Evolutionary conservation across 2,888 invertebrate genomes (phyloP), one percentile per base, ranked within the genome.

Genomic region (Eupithecia subumbrata): DNA sequence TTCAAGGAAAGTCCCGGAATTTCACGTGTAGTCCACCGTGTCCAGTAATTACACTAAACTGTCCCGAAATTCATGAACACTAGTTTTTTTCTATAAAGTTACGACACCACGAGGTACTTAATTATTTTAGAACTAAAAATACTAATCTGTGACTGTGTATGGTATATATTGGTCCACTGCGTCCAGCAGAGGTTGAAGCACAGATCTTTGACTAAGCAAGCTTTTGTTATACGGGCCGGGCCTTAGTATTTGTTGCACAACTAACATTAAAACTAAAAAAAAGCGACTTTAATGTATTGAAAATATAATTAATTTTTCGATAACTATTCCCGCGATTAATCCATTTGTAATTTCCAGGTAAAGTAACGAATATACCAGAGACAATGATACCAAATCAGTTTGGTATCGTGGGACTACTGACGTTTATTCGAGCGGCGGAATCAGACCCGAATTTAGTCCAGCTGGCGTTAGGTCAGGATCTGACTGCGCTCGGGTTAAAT

Each of bases 311-410:
- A 16, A 70, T 40, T 63, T 63, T 69, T 56, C 56, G 12, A 56
- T 11, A 56, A 48, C 48, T 48, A 70, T 22, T 9, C 60, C 48
- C 48, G 48, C 45, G 12, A 76, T 79, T 73, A 79, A 80, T 83
- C 76, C 73, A 40, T 52, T 76, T 77, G 69, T 79, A 74, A 82
- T 80, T 89, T 93, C 68, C 90, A 98, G 98, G 98, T 86, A 98
- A 98, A 95, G 99, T 99, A 88, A 98, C 99, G 91, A 99, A 99
- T 95, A 99, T 99, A 95, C 99, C 99, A 80, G 97, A 97, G 83
- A 98, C 98, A 89, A 99, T 99, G 99, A 98, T 99, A 82, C 98
- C 98, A 86, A 99, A 99, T 95, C 99, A 99, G 95, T 99, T 99
- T 93, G 99, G 99, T 85, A 99, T 99, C 96, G 99, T 99, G 83